A percentile compares a stretch with the other conserved stretches of the same genome.
These are phyloP conservation scores for Muschampia plurimacula DNA, from an alignment of 2,888 invertebrate genomes.

Conservation along the genomic window DNA sequence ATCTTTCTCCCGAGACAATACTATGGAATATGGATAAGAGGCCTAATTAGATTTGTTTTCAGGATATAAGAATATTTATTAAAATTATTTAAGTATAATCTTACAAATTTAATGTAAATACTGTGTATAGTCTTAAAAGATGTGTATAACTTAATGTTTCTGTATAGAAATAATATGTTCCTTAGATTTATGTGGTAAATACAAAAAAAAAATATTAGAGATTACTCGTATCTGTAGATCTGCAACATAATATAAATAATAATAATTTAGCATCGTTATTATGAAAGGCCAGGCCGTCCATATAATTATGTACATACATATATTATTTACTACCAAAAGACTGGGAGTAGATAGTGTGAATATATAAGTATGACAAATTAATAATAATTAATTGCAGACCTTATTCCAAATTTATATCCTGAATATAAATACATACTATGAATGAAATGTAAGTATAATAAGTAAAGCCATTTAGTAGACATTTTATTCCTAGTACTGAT, in stretches of 20 bases:
- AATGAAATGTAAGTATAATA: conserved; percentile 47
- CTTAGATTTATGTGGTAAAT: conserved; percentile 39
- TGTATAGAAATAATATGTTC: conserved; percentile 50
- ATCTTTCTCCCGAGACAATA: not conserved
- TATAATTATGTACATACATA: conserved; percentile 53
- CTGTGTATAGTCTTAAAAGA: conserved; percentile 49
- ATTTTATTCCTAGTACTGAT: conserved; percentile 51
- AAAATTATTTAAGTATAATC: conserved; percentile 5
- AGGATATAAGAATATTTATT: not conserved
- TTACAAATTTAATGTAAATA: conserved; percentile 54
- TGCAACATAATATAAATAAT: conserved; percentile 21
- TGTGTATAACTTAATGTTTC: conserved; percentile 17
- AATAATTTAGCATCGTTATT: not conserved
- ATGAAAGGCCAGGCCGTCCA: conserved; percentile 79
- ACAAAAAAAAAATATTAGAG: not conserved
- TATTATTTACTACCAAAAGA: conserved; percentile 68
- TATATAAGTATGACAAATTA: not conserved
- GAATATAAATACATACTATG: conserved; percentile 40
- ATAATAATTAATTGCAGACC: conserved; percentile 40
- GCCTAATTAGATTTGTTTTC: not conserved
- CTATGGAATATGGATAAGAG: not conserved
- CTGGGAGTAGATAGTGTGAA: conserved; percentile 61
- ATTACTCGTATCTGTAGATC: conserved; percentile 37
- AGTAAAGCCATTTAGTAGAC: conserved; percentile 50
- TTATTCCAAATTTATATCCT: conserved; percentile 41